These are phyloP conservation scores for Brassicogethes aeneus DNA, from an alignment of 2,888 invertebrate species.

Conservation along the genomic window DNA sequence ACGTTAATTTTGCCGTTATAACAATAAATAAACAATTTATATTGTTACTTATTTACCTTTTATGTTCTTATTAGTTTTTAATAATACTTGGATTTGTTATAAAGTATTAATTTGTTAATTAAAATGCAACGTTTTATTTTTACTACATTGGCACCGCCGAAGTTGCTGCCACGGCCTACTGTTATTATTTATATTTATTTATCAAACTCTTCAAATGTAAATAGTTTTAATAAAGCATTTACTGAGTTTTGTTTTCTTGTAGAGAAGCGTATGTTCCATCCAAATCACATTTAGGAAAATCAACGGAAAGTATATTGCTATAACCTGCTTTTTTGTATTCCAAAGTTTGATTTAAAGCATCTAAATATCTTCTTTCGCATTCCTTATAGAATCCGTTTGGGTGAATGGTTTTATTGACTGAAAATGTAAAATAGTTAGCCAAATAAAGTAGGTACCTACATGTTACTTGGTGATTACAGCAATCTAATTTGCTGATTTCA, in stretches of 20 bases:
- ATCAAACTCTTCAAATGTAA: too few relatives aligned
- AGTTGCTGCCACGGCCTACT: too few relatives aligned
- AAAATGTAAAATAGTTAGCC: conserved; percentile 10
- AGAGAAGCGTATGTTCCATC: conserved; percentile 44
- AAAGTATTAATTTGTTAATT: too few relatives aligned
- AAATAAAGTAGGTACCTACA: conserved; percentile 1
- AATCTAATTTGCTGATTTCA: conserved; percentile 2
- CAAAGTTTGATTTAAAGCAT: conserved; percentile 30
- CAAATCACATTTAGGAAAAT: conserved; percentile 41
- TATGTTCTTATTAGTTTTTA: too few relatives aligned
- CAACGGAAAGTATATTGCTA: conserved; percentile 30
- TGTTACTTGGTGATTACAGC: conserved; percentile 10
- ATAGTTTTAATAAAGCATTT: too few relatives aligned
- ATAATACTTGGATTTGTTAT: too few relatives aligned
- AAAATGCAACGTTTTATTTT: too few relatives aligned
- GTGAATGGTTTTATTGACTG: conserved; percentile 37
- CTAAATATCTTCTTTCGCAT: conserved; percentile 37
- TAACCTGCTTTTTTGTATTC: conserved; percentile 28
- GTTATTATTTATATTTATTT: too few relatives aligned
- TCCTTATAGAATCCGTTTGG: conserved; percentile 34
- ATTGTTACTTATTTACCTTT: too few relatives aligned
- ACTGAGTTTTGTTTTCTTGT: conserved; percentile 36
- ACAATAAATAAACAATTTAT: too few relatives aligned
- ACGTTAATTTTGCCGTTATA: too few relatives aligned
- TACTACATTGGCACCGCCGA: too few relatives aligned